phyloP scores from a whole-genome alignment of 2,797 vertebrate species.

The Anabas testudineus region DNA sequence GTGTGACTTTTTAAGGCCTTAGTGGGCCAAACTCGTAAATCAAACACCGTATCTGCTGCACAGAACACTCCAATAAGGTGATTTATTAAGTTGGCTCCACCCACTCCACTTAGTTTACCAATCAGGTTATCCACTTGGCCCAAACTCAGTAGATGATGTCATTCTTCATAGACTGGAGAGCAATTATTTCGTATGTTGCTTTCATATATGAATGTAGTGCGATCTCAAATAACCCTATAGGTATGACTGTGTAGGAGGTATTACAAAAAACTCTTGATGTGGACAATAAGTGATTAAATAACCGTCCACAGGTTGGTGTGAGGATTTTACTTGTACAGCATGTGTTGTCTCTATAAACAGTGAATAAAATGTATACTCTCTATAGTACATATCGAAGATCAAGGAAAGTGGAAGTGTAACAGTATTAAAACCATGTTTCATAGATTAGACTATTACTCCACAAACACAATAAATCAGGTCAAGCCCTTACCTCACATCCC shows the following conservation, averaged over 20 bases:
- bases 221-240: too few relatives aligned
- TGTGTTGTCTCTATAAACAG: too few relatives aligned
- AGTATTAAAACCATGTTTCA: slow-evolving; percentile 9
- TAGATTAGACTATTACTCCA: slow-evolving; percentile 24
- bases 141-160: slow-evolving; percentile 62
- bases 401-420: slow-evolving; percentile 16
- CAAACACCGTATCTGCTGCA: slow-evolving; percentile 72
- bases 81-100: slow-evolving; percentile 72
- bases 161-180: slow-evolving; percentile 34
- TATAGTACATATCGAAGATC: neutral
- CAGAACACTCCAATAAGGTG: slow-evolving; percentile 72
- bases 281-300: too few relatives aligned
- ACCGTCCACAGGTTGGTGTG: too few relatives aligned
- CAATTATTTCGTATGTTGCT: slow-evolving; percentile 37
- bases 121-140: slow-evolving; percentile 72
- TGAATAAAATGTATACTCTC: neutral
- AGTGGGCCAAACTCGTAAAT: slow-evolving; percentile 69
- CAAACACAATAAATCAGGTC: slow-evolving; percentile 13
- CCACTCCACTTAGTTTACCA: slow-evolving; percentile 66
- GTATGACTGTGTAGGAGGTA: too few relatives aligned
- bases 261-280: too few relatives aligned
- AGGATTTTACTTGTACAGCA: too few relatives aligned
- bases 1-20: slow-evolving; percentile 67
- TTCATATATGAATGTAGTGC: slow-evolving; percentile 17
- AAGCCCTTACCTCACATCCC: slow-evolving; percentile 93